phyloP scores from a whole-genome alignment of 2,888 invertebrate genomes.

The Megamerina dolium region DNA sequence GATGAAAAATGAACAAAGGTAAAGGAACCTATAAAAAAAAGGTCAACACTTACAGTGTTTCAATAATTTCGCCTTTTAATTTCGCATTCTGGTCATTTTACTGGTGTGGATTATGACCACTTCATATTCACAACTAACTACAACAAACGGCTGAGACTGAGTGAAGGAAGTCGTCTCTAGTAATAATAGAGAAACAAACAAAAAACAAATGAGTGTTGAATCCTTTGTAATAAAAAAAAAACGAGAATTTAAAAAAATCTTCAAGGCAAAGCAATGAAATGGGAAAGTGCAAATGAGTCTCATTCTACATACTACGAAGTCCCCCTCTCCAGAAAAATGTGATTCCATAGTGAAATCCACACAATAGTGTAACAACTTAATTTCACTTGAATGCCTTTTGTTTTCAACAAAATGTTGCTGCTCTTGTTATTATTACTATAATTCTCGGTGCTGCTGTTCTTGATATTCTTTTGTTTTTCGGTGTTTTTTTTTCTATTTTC shows the following conservation, averaged over 20 bases:
- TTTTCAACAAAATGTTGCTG: constrained; percentile 5
- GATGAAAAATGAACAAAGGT: neutral
- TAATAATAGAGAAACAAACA: constrained; percentile 5
- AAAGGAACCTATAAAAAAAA: constrained; percentile 9
- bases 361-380: constrained; percentile 23
- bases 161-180: too few species aligned
- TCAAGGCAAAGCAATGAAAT: neutral
- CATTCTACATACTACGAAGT: too few species aligned
- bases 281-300: too few species aligned
- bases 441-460: constrained; percentile 6
- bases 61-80: constrained; percentile 38
- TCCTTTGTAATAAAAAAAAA: too few species aligned
- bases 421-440: too few species aligned
- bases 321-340: too few species aligned
- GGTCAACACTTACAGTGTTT: neutral
- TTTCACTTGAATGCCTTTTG: constrained; percentile 22
- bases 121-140: constrained; percentile 41
- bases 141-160: too few species aligned
- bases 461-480: constrained; percentile 1
- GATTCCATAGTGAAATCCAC: constrained; percentile 1
- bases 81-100: constrained; percentile 43
- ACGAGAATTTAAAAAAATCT: too few species aligned
- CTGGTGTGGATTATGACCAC: constrained; percentile 43
- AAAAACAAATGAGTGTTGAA: constrained; percentile 7
- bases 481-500: constrained; percentile 1